Conservation (phyloP, 2,797 vertebrate genomes). For the Sebastes elongatus region DNA sequence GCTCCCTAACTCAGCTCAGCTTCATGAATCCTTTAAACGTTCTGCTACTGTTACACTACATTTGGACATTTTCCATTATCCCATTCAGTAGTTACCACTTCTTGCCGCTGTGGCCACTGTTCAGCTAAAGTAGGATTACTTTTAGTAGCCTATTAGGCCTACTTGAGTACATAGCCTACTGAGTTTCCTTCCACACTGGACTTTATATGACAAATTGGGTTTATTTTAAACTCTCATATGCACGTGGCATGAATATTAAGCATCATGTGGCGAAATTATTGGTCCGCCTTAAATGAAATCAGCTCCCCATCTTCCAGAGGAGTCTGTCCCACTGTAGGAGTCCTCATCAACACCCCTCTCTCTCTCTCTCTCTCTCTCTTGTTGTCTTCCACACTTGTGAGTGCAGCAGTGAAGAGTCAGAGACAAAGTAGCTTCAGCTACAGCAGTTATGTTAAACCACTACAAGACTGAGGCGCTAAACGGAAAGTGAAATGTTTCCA, state of each 20-base stretch:
- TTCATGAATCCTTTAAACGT: too few relatives aligned
- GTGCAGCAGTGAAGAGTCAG: neutral
- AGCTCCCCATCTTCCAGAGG: conserved; percentile 13
- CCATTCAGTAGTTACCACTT: too few relatives aligned
- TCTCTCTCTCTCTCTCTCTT: neutral
- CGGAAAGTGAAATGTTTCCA: conserved; percentile 38
- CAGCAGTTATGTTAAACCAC: neutral
- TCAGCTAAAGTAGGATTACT: neutral
- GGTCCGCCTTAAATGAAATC: conserved; percentile 70
- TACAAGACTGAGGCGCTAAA: conserved; percentile 32
- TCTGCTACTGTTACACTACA: too few relatives aligned
- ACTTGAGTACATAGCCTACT: neutral
- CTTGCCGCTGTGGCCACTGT: too few relatives aligned
- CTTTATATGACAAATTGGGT: neutral
- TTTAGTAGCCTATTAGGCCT: neutral
- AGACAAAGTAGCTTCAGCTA: too few relatives aligned
- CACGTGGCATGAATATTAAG: neutral
- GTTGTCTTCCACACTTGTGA: neutral
- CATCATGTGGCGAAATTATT: neutral
- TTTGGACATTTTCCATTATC: too few relatives aligned
- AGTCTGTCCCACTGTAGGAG: conserved; percentile 32
- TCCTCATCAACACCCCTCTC: neutral
- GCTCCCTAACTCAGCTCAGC: too few relatives aligned
- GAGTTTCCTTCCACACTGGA: neutral
- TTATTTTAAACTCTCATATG: neutral